These are phyloP conservation scores for Micromussa lordhowensis DNA, from an alignment of 92 coral and sea anemone species.

Conservation along the genomic window DNA sequence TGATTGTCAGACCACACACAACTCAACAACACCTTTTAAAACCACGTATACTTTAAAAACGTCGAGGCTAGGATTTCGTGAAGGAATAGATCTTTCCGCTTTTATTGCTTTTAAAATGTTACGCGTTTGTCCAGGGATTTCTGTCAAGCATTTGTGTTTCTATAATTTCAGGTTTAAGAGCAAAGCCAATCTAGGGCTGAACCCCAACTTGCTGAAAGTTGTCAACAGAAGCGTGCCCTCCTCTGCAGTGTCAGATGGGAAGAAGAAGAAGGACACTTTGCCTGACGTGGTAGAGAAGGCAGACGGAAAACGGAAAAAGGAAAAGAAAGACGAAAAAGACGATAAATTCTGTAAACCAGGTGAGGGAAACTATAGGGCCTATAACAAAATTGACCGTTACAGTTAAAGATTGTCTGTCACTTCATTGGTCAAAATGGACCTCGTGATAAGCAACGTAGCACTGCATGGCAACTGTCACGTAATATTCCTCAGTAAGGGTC, in stretches of 20 bases:
- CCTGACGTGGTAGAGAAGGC: constrained; percentile 81
- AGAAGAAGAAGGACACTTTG: constrained; percentile 67
- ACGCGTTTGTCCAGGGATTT: not conserved
- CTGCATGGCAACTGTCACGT: not conserved
- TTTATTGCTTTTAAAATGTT: not conserved
- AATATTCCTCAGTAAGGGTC: not conserved
- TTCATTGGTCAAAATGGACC: not conserved
- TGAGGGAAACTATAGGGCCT: constrained; percentile 10
- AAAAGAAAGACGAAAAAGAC: constrained; percentile 77
- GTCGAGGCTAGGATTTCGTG: not conserved
- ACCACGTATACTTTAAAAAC: too few relatives aligned
- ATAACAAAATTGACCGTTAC: not conserved
- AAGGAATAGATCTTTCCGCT: not conserved
- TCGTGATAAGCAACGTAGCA: not conserved
- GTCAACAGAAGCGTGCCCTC: constrained; percentile 55
- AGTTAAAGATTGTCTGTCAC: not conserved
- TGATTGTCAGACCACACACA: too few relatives aligned
- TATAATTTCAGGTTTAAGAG: constrained; percentile 47
- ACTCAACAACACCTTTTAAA: too few relatives aligned
- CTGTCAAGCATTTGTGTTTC: not conserved
- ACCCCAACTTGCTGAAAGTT: constrained; percentile 56
- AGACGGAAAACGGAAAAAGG: constrained; percentile 82
- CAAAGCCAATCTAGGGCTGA: constrained; percentile 47
- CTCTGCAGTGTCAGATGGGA: constrained; percentile 53
- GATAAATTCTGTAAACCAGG: constrained; percentile 93